Evolutionary conservation across 2,888 invertebrate genomes (phyloP).

Genomic region (Andricus quercusramuli): DNA sequence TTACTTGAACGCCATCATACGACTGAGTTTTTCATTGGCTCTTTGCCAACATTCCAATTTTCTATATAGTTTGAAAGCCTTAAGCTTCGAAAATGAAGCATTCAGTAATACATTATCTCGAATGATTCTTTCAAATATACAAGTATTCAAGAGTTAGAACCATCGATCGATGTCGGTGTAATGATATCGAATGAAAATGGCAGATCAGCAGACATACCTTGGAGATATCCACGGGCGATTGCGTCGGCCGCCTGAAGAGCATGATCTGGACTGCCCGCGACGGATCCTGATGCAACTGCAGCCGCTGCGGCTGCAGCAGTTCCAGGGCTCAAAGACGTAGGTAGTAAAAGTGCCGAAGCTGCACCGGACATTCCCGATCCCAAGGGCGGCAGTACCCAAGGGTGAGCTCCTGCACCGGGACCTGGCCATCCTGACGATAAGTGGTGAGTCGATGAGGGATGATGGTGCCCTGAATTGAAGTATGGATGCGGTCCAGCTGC

Average conservation of each 20-base stretch:
- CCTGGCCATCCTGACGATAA: conserved; percentile 80
- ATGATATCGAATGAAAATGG: background rate
- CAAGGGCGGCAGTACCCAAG: conserved; percentile 72
- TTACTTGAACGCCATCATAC: too few relatives aligned
- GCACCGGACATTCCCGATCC: conserved; percentile 79
- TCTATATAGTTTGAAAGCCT: too few relatives aligned
- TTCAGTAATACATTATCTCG: background rate
- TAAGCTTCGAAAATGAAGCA: background rate
- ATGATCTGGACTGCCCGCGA: conserved; percentile 81
- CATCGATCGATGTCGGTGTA: background rate
- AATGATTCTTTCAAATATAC: conserved; percentile 6
- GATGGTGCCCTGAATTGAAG: conserved; percentile 81
- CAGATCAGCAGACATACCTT: conserved; percentile 62
- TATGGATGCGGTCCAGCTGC: conserved; percentile 84
- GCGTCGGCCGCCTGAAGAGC: conserved; percentile 78
- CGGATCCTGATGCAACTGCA: conserved; percentile 79
- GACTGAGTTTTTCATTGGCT: too few relatives aligned
- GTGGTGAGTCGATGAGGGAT: conserved; percentile 81
- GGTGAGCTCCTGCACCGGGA: conserved; percentile 71
- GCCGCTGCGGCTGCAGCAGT: conserved; percentile 81
- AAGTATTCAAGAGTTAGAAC: background rate
- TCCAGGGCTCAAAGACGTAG: conserved; percentile 79
- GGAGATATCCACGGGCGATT: conserved; percentile 74
- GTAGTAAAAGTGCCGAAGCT: conserved; percentile 79
- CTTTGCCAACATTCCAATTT: too few relatives aligned